These are phyloP conservation scores for Agriopis marginaria DNA, from an alignment of 2,888 invertebrate species.

Conservation along the genomic window DNA sequence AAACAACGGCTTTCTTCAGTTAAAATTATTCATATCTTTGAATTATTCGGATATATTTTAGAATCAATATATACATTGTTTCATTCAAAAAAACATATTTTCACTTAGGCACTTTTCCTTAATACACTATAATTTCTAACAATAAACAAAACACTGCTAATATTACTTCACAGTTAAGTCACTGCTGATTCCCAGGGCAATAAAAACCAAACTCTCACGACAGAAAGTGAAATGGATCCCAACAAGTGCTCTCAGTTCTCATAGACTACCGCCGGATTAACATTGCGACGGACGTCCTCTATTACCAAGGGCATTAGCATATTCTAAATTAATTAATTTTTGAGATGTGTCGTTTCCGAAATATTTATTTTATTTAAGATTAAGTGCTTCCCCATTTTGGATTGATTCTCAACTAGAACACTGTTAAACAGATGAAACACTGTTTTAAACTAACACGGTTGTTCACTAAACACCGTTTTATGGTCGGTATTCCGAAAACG, in stretches of 20 bases:
- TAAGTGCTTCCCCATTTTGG: neutral
- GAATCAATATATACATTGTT: neutral
- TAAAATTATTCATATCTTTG: no score
- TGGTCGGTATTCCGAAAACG: no score
- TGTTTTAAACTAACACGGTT: no score
- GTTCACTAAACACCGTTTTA: no score
- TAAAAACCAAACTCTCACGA: constrained; percentile 38
- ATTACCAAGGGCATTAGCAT: constrained; percentile 67
- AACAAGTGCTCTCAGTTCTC: constrained; percentile 46
- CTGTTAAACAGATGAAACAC: no score
- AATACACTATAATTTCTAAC: constrained; percentile 3
- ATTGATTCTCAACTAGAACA: neutral
- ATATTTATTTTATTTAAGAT: constrained; percentile 10
- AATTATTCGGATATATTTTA: no score
- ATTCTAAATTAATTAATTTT: constrained; percentile 41
- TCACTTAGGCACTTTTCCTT: neutral
- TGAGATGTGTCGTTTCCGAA: constrained; percentile 20
- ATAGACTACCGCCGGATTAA: constrained; percentile 49
- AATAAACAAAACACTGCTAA: constrained; percentile 15
- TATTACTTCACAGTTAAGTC: constrained; percentile 25
- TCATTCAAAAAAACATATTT: neutral
- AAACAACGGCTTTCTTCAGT: no score
- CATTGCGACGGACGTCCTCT: constrained; percentile 73
- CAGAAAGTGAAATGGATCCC: constrained; percentile 45
- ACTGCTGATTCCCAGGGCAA: constrained; percentile 23